Percentiles rank a stretch among this genome's conserved stretches.
Evolutionary conservation across 1,140 invertebrate species (phyloP).

Genomic region (Steinernema khuongi): DNA sequence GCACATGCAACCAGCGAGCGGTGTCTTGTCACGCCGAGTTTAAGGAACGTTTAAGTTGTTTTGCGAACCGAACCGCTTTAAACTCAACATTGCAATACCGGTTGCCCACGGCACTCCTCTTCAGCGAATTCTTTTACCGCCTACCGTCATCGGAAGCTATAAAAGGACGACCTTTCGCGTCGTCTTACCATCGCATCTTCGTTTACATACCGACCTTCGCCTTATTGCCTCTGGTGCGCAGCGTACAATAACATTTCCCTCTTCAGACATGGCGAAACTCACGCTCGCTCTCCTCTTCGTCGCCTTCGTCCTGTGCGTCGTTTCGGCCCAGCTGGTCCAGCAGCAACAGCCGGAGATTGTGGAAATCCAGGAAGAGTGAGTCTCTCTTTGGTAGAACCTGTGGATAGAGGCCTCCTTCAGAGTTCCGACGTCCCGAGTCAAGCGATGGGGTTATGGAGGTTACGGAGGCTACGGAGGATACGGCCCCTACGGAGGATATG

Average conservation of each 20-base stretch:
- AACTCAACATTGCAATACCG: background rate
- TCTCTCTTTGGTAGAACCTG: background rate
- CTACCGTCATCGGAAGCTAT: background rate
- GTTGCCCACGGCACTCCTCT: constrained; percentile 1
- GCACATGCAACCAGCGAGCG: background rate
- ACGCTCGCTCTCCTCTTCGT: background rate
- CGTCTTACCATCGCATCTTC: background rate
- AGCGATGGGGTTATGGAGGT: background rate
- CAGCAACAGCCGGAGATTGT: background rate
- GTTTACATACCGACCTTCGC: background rate
- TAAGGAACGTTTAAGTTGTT: constrained; percentile 1
- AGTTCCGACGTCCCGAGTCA: background rate
- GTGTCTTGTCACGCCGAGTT: background rate
- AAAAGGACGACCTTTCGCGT: constrained; percentile 8
- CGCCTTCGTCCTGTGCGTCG: background rate
- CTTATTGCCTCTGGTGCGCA: background rate
- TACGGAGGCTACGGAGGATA: background rate
- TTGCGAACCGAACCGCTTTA: constrained; percentile 6
- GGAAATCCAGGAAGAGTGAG: background rate
- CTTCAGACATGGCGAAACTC: background rate
- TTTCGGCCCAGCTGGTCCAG: background rate
- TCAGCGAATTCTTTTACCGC: constrained; percentile 15
- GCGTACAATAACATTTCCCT: background rate
- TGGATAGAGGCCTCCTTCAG: background rate
- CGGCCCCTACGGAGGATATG: background rate